phyloP scores from a whole-genome alignment of 2,113 vertebrate species.

The Pyrgilauda ruficollis region DNA sequence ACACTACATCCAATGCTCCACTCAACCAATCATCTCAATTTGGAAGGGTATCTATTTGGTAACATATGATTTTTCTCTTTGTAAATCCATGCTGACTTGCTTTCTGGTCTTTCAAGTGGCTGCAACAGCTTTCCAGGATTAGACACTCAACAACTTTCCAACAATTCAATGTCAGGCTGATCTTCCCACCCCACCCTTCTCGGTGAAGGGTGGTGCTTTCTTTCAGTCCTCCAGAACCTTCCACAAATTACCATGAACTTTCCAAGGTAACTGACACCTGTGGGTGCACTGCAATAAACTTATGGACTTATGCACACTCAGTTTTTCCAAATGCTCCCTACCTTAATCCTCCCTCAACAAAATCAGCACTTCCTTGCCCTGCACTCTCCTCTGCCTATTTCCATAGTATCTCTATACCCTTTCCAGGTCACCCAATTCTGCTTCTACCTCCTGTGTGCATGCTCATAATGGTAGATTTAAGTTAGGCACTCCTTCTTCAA shows the following conservation, averaged over 20 bases:
- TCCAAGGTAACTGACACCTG: neutral
- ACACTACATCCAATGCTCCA: neutral
- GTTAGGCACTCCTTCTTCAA: neutral
- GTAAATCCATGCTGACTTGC: neutral
- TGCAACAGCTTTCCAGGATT: neutral
- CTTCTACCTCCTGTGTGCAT: neutral
- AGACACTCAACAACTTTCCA: neutral
- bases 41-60: neutral
- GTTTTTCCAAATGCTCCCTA: neutral
- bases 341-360: neutral
- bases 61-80: neutral
- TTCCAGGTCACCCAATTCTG: neutral
- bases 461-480: neutral
- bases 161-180: neutral
- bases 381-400: neutral
- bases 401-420: neutral
- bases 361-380: neutral
- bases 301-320: accelerated
- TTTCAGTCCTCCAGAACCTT: neutral
- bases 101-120: neutral
- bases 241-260: neutral
- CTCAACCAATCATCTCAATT: neutral
- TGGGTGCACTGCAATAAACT: neutral
- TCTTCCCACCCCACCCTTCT: neutral
- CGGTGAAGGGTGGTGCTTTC: neutral